Base-by-base conservation (phyloP, 2,888 invertebrate genomes). In the Eristalinus aeneus region DNA sequence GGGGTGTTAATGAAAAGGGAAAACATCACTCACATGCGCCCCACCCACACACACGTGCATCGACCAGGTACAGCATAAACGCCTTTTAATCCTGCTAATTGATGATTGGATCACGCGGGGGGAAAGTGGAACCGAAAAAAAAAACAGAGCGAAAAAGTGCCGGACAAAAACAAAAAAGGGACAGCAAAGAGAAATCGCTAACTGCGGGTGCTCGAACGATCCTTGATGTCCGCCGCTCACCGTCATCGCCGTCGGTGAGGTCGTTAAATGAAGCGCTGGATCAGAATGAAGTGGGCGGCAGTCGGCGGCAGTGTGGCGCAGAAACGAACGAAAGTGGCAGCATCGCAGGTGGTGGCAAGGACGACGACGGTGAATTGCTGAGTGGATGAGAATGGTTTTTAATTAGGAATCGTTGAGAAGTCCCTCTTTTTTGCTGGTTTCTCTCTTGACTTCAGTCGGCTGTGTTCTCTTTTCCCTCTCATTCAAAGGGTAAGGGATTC, bases 31-130 rank as follows among this genome's bases (percentile, higher is more conserved):
- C 68, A 63, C 39, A 61, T 58, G 58, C 54, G 54, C 27, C 69
- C 61, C 54, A 54, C 27, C 69, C 61, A 64, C 16, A 27, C 36
- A 53, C 27, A 32, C n/a, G n/a, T 20, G 39, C 16, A 6, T n/a
- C 12, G 39, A 39, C 4, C 46, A 39, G 61, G 72, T 76, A 76
- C 53, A 74, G 36, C 73, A 81, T 85, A 85, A 85, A 85, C 77
- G 76, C 81, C 81, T 77, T 82, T 86, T 86, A 86, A 86, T 86
- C 74, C 77, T 82, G 69, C 74, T 86, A 86, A 86, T 86, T 86
- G 81, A 86, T 77, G 86, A 86, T 77, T 86, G 81, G 60, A 81
- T 77, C 81, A 73, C 32, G 69, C 77, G 71, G 71, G 60, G 71
- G 27, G 27, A 85, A 88, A 85, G 83, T 86, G 64, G 65, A 86